These are phyloP conservation scores for Margaritifera margaritifera DNA, from an alignment of 2,888 invertebrate species.

Conservation along the genomic window DNA sequence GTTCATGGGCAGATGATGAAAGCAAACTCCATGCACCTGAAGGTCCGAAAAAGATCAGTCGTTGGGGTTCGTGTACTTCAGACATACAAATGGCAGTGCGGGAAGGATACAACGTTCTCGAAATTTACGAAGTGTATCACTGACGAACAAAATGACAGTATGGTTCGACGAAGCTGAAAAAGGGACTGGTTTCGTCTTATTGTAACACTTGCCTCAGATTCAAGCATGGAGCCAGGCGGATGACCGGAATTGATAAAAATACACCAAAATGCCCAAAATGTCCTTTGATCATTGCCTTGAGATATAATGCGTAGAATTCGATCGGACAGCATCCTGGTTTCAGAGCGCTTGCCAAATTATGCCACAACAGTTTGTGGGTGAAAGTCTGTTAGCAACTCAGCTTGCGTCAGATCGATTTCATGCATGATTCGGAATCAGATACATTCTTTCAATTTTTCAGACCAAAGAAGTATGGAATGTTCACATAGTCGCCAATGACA, in stretches of 20 bases:
- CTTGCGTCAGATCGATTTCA: neutral
- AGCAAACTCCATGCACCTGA: neutral
- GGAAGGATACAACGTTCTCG: conserved; percentile 12
- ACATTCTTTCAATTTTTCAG: conserved; percentile 8
- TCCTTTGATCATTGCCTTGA: conserved; percentile 10
- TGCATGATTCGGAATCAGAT: conserved; percentile 18
- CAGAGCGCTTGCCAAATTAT: conserved; percentile 7
- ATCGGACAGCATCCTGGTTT: conserved; percentile 12
- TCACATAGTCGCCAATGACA: conserved; percentile 14
- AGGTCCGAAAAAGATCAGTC: conserved; percentile 5
- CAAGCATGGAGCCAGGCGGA: conserved; percentile 15
- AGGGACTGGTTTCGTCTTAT: conserved; percentile 13
- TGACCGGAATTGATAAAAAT: conserved; percentile 7
- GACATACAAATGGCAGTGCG: conserved; percentile 14
- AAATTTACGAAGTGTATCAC: conserved; percentile 25
- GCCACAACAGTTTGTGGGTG: conserved; percentile 12
- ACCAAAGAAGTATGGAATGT: conserved; percentile 11
- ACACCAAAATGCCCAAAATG: conserved; percentile 5
- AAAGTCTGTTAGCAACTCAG: conserved; percentile 10
- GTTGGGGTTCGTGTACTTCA: conserved; percentile 14
- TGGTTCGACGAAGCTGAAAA: conserved; percentile 4
- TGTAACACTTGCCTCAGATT: conserved; percentile 13
- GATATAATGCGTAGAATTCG: conserved; percentile 5
- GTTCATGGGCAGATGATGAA: conserved; percentile 10
- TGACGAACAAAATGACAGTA: conserved; percentile 10